Percentiles rank a stretch among this genome's conserved stretches.
Conservation (phyloP, 2,113 vertebrate genomes). For the Herpetotheres cachinnans region DNA sequence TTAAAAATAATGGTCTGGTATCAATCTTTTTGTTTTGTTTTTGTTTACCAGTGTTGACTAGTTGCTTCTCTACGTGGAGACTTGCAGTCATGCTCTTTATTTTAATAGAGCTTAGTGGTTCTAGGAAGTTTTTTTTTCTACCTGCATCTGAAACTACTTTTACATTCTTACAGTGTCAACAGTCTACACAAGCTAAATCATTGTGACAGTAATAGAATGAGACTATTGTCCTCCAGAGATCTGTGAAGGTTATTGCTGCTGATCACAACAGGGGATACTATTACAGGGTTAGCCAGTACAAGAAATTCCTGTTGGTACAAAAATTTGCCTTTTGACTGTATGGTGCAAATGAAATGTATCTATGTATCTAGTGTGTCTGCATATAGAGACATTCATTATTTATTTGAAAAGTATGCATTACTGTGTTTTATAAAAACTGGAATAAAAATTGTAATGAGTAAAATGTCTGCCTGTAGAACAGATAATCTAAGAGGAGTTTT, state of each 20-base stretch:
- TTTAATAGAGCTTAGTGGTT: background rate
- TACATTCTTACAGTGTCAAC: conserved; percentile 37
- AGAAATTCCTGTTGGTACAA: background rate
- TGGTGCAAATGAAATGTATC: background rate
- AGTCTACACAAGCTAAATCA: conserved; percentile 24
- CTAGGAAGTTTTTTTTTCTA: conserved; percentile 19
- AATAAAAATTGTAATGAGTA: background rate
- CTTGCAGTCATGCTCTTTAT: background rate
- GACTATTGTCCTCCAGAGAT: conserved; percentile 1
- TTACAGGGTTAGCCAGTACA: background rate
- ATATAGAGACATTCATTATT: background rate
- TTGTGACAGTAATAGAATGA: conserved; percentile 28
- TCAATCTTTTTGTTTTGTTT: background rate
- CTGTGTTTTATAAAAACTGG: background rate
- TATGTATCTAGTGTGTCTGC: background rate
- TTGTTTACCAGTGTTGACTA: background rate
- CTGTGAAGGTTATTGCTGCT: conserved; percentile 29
- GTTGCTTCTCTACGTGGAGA: background rate
- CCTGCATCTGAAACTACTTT: conserved; percentile 28
- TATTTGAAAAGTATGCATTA: background rate
- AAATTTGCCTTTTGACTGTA: background rate
- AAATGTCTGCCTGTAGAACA: background rate
- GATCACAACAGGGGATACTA: background rate
- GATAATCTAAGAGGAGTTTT: background rate
- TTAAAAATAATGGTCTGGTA: background rate